Percentiles rank a stretch among this genome's conserved stretches.
phyloP scores from a whole-genome alignment of 30 jellyfish, hydroid and myxozoan species.

The Aurelia coerulea region DNA sequence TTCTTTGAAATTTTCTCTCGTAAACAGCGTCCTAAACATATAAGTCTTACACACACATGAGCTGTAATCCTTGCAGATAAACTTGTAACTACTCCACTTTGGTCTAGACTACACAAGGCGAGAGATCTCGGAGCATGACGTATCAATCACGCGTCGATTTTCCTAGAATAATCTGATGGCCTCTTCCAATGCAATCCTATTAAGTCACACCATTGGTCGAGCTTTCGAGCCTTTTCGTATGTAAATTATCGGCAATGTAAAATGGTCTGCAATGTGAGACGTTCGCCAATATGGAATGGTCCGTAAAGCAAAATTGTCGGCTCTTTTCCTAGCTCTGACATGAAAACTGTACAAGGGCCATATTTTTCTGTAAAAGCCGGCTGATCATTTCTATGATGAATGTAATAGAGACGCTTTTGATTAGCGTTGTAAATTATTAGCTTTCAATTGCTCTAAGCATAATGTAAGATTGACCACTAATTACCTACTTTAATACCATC shows the following conservation, averaged over 20 bases:
- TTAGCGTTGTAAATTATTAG: background rate
- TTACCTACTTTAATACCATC: conserved; percentile 1
- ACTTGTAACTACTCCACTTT: conserved; percentile 1
- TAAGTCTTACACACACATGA: conserved; percentile 2
- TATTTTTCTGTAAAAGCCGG: background rate
- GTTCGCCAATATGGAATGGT: too few relatives aligned
- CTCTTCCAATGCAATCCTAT: conserved; percentile 23
- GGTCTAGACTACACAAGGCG: conserved; percentile 40
- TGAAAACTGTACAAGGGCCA: too few relatives aligned
- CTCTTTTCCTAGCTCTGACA: too few relatives aligned
- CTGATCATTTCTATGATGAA: background rate
- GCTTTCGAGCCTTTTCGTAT: background rate
- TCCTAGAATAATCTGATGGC: conserved; percentile 9
- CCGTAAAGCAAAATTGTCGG: too few relatives aligned
- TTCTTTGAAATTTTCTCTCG: background rate
- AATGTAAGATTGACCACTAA: conserved; percentile 14
- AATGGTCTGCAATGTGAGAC: too few relatives aligned
- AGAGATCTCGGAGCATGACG: conserved; percentile 9
- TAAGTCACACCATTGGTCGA: background rate
- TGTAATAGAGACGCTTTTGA: background rate
- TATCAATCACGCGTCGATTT: conserved; percentile 15
- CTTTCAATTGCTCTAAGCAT: background rate
- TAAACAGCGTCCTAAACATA: background rate
- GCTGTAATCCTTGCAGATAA: conserved; percentile 3
- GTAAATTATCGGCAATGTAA: background rate